A percentile compares a stretch with the other conserved stretches of the same genome.
phyloP scores from a whole-genome alignment of 2,113 vertebrate genomes.

The Chamaea fasciata region DNA sequence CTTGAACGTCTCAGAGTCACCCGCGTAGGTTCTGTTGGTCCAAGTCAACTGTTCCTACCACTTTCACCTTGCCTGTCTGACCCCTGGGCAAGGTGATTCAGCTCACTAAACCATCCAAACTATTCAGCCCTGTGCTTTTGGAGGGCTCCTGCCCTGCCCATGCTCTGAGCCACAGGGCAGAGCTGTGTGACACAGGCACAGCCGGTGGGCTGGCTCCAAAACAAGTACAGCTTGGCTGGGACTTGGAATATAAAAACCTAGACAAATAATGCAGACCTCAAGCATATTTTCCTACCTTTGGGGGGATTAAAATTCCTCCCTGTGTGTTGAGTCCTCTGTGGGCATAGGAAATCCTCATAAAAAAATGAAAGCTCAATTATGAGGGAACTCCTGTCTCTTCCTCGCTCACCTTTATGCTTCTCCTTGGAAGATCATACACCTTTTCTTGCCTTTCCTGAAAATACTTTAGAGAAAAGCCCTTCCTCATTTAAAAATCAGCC shows the following conservation, averaged over 20 bases:
- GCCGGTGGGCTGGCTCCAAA: not conserved
- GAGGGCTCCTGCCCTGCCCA: not conserved
- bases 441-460: not conserved
- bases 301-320: not conserved
- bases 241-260: not conserved
- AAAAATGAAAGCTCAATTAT: not conserved
- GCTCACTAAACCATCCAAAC: not conserved
- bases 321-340: not conserved
- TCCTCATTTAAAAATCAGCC: not conserved
- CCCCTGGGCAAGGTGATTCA: not conserved
- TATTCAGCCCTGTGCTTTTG: not conserved
- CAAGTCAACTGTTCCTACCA: not conserved
- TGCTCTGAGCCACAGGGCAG: not conserved
- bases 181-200: not conserved
- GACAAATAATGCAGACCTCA: not conserved
- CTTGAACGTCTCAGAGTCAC: not conserved
- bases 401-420: not conserved
- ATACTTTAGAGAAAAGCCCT: not conserved
- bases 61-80: not conserved
- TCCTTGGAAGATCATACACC: not conserved
- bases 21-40: fast-evolving
- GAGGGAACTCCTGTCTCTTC: not conserved
- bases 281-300: not conserved
- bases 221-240: not conserved
- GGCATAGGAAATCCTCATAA: not conserved